Evolutionary conservation across 1,140 invertebrate genomes (phyloP).

Genomic region (Vanessa atalanta): DNA sequence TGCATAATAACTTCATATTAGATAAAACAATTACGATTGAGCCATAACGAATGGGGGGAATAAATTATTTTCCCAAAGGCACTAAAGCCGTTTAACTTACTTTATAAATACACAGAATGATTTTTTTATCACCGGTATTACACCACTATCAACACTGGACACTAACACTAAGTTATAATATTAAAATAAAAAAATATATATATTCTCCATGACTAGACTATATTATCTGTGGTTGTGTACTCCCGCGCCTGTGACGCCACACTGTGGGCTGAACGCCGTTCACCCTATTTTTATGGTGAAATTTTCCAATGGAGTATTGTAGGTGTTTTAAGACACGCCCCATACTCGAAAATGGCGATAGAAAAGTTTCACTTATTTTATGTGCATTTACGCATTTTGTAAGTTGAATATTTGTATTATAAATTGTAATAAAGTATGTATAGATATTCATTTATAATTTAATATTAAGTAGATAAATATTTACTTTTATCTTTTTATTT

Average conservation of each 20-base stretch:
- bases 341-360: slow-evolving; percentile 21
- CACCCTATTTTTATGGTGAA: slow-evolving; percentile 39
- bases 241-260: slow-evolving; percentile 14
- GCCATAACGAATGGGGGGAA: no score
- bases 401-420: not conserved
- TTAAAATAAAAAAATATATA: slow-evolving; percentile 20
- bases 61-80: no score
- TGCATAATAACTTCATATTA: no score
- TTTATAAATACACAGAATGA: no score
- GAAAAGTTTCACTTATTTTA: not conserved
- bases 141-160: slow-evolving; percentile 7
- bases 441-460: no score
- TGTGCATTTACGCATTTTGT: not conserved
- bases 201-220: slow-evolving; percentile 2
- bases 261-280: slow-evolving; percentile 28
- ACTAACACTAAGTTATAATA: not conserved
- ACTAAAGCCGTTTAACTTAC: no score
- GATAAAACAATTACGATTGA: no score
- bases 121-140: not conserved
- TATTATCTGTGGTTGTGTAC: not conserved
- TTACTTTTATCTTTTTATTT: no score
- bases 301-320: slow-evolving; percentile 35
- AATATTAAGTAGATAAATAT: no score
- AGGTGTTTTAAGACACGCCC: slow-evolving; percentile 35
- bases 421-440: no score